Conservation (phyloP, 2,113 vertebrate genomes). For the Oryzias woworae region DNA sequence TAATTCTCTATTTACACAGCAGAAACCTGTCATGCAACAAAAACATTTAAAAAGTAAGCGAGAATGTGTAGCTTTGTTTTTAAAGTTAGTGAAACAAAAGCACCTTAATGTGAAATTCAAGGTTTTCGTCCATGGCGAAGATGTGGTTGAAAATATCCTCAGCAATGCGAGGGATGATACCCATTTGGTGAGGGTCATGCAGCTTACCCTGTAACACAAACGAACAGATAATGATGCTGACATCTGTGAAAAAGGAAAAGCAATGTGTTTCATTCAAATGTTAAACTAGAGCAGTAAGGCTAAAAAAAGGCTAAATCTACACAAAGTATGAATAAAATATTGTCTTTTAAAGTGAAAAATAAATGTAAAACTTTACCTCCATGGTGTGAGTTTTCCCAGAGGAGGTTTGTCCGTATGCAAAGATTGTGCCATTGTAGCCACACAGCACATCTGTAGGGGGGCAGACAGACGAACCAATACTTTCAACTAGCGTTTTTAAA, state of each 20-base stretch:
- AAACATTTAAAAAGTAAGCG: not conserved
- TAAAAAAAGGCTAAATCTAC: too few relatives aligned
- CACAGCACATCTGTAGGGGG: constrained; percentile 82
- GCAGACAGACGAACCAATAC: not conserved
- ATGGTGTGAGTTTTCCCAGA: constrained; percentile 96
- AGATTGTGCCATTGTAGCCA: constrained; percentile 95
- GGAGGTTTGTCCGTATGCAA: constrained; percentile 93
- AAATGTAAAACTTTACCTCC: constrained; percentile 78
- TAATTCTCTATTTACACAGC: not conserved
- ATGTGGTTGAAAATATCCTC: constrained; percentile 96
- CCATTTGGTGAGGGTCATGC: constrained; percentile 92
- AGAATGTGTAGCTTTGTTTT: not conserved
- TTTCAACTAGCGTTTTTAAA: not conserved
- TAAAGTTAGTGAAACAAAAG: not conserved
- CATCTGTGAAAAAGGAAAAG: not conserved
- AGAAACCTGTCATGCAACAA: not conserved
- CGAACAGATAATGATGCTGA: not conserved
- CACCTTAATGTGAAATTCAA: constrained; percentile 96
- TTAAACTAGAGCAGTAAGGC: too few relatives aligned
- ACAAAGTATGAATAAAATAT: too few relatives aligned
- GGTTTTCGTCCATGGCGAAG: constrained; percentile 95
- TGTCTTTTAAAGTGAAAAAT: too few relatives aligned
- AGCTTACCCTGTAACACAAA: constrained; percentile 82
- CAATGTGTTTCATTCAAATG: too few relatives aligned
- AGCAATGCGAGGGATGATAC: constrained; percentile 92